Evolutionary conservation across 1,140 invertebrate genomes (phyloP).

Genomic region (Zaprionus inermis): DNA sequence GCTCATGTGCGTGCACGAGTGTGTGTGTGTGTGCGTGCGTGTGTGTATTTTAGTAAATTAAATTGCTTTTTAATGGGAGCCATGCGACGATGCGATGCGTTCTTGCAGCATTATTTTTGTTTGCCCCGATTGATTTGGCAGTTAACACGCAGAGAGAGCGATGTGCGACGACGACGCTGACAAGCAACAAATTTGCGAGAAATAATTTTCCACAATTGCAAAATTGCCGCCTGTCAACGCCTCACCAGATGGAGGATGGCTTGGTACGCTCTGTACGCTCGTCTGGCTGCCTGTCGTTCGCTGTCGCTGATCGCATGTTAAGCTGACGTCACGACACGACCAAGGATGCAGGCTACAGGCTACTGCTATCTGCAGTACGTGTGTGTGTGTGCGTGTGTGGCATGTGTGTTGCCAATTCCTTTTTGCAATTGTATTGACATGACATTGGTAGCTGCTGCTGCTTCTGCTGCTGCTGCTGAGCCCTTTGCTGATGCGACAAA

Average conservation of each 20-base stretch:
- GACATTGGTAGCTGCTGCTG: slow-evolving; percentile 29
- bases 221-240: slow-evolving; percentile 65
- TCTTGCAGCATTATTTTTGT: slow-evolving; percentile 52
- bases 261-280: not conserved
- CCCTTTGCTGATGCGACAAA: slow-evolving; percentile 65
- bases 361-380: not conserved
- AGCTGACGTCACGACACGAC: slow-evolving; percentile 56
- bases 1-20: not conserved
- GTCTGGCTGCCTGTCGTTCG: slow-evolving; percentile 47
- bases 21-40: not conserved
- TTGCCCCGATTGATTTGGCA: slow-evolving; percentile 66
- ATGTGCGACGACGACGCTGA: slow-evolving; percentile 1
- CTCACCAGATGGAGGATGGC: slow-evolving; percentile 16
- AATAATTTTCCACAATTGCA: slow-evolving; percentile 67
- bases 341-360: slow-evolving; percentile 29
- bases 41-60: slow-evolving; percentile 53
- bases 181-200: slow-evolving; percentile 34
- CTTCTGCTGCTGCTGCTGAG: slow-evolving; percentile 19
- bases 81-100: slow-evolving; percentile 19
- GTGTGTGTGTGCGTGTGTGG: slow-evolving; percentile 17
- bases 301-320: slow-evolving; percentile 67
- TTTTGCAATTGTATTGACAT: slow-evolving; percentile 70
- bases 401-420: slow-evolving; percentile 54
- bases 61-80: slow-evolving; percentile 72
- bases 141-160: slow-evolving; percentile 51